phyloP scores from a whole-genome alignment of 2,797 vertebrate genomes.

The Pyrocephalus nanus region DNA sequence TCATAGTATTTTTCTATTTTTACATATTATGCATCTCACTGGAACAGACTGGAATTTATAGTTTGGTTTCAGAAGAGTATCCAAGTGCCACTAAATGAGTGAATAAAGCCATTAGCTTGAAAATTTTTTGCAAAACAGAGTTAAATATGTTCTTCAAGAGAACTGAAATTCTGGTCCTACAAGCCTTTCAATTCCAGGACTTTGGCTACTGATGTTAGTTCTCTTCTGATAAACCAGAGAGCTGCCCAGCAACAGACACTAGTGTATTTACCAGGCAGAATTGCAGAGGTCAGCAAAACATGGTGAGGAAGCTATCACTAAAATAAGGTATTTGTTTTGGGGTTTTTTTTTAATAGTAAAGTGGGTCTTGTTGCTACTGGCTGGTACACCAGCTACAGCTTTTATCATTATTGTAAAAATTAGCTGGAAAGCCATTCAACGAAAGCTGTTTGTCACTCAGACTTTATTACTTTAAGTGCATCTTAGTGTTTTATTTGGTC shows the following conservation, averaged over 20 bases:
- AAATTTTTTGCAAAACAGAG: not conserved
- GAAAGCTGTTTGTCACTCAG: not conserved
- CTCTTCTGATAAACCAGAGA: not conserved
- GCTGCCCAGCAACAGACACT: not conserved
- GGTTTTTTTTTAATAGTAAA: not conserved
- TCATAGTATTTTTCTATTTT: not conserved
- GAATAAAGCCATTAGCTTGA: not conserved
- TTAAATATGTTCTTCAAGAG: not conserved
- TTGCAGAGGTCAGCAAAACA: not conserved
- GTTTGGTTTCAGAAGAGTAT: not conserved
- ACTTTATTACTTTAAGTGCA: not conserved
- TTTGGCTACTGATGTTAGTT: not conserved
- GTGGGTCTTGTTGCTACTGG: not conserved
- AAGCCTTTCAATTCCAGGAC: not conserved
- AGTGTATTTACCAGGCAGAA: not conserved
- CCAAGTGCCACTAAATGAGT: not conserved
- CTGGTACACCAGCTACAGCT: not conserved
- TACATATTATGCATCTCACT: not conserved
- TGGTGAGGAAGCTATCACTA: accelerated
- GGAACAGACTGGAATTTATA: not conserved
- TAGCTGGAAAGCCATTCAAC: not conserved
- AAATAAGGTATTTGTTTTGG: not conserved
- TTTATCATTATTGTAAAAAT: not conserved
- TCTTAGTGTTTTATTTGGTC: not conserved
- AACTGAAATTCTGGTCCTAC: not conserved